Evolutionary conservation across 2,888 invertebrate genomes (phyloP), one percentile per base, ranked within the genome.

Genomic region (Pristionchus mayeri): DNA sequence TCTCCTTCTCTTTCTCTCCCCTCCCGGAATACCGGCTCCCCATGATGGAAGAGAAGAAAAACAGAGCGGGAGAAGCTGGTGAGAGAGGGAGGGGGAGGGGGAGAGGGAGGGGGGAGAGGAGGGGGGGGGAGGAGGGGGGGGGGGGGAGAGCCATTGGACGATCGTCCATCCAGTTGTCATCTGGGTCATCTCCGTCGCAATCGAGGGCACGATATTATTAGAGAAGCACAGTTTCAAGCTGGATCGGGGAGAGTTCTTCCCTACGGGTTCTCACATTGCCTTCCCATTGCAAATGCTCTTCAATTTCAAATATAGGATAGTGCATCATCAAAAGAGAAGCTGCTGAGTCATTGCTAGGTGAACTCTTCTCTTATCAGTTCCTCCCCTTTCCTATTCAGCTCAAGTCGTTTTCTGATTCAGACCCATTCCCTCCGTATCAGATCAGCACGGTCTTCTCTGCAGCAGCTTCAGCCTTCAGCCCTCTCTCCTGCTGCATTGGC

Each of bases 1-100:
- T 63, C 18, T 40, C n/a, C 54, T 54, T 21, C 63, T 71, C 71
- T 21, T 34, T 34, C 63, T n/a, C 40, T 44, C 54, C 13, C 54
- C 71, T 71, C 71, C 71, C 71, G 71, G 71, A 71, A 71, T 71
- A 71, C 71, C 71, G 71, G 71, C 71, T 60, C 44, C 40, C 71
- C 40, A 71, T 71, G 71, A 71, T 71, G 44, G 71, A 48, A 76
- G 50, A 27, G 50, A 16, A 44, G 50, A 76, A 16, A 30, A 76
- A 24, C 18, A 76, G 27, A 44, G 16, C 18, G 48, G 27, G 16
- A 50, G 48, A 48, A 50, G 27, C n/a, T n/a, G 27, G 40, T 24
- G 75, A 75, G n/a, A 75, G 76, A n/a, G 24, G 44, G 76, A 48
- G 75, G 44, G 48, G 50, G 50, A 50, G 76, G 16, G 3, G n/a